These are phyloP conservation scores for Drosophila triauraria DNA, from an alignment of 1,140 invertebrate species.

Conservation along the genomic window DNA sequence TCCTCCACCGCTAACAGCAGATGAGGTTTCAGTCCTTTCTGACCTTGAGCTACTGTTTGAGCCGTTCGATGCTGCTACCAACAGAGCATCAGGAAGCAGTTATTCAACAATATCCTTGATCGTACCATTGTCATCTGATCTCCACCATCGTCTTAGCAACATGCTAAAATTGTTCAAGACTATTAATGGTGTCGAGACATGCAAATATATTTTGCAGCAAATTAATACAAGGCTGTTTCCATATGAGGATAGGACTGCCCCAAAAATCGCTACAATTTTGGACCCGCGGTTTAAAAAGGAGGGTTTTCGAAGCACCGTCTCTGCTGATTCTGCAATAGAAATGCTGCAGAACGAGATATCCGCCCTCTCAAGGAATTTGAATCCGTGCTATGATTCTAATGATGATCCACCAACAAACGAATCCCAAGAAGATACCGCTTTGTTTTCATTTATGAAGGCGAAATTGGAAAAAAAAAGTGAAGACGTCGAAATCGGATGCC, in stretches of 20 bases:
- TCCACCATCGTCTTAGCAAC: constrained; percentile 10
- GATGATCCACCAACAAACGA: too few species aligned
- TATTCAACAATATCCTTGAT: not conserved
- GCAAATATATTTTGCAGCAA: too few species aligned
- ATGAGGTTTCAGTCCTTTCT: not conserved
- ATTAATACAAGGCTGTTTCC: not conserved
- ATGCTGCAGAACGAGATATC: too few species aligned
- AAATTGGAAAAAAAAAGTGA: too few species aligned
- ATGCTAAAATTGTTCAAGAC: not conserved
- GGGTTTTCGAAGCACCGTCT: not conserved
- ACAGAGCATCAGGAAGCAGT: not conserved
- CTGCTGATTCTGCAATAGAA: not conserved
- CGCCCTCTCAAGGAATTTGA: too few species aligned
- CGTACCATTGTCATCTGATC: not conserved
- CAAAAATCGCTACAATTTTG: not conserved
- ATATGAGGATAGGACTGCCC: not conserved
- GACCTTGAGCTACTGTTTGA: constrained; percentile 1
- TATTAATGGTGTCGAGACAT: not conserved
- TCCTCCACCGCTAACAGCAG: constrained; percentile 1
- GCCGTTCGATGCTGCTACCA: constrained; percentile 1
- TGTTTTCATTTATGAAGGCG: too few species aligned
- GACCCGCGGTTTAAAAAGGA: not conserved
- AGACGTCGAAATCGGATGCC: too few species aligned
- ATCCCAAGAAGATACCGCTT: too few species aligned
- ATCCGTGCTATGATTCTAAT: too few species aligned